Percentiles rank a stretch among this genome's conserved stretches.
Evolutionary conservation across 2,797 vertebrate genomes (phyloP).

Genomic region (Pipistrellus pipistrellus): DNA sequence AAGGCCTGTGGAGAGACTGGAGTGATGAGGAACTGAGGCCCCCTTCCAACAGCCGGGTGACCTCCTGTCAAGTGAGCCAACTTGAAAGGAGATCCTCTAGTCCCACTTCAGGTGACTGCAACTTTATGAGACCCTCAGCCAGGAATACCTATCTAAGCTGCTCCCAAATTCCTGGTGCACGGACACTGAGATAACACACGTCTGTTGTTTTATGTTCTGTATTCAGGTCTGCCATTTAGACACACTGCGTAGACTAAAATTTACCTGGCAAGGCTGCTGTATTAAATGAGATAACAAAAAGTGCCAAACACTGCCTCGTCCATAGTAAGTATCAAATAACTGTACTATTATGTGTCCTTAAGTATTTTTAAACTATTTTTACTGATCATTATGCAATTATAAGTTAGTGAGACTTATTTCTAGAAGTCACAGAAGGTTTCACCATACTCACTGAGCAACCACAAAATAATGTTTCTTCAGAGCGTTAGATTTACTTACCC

Average conservation of each 20-base stretch:
- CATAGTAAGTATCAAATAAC: background rate
- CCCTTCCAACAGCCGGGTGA: background rate
- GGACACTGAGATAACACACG: background rate
- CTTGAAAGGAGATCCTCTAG: background rate
- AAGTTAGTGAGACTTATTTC: slow-evolving; percentile 22
- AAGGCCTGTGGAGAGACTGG: background rate
- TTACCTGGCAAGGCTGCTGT: background rate
- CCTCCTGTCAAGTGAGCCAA: background rate
- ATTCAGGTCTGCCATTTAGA: background rate
- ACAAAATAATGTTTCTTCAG: slow-evolving; percentile 2
- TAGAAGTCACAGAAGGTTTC: slow-evolving; percentile 10
- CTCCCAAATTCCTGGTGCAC: background rate
- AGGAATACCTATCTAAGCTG: background rate
- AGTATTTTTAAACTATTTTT: slow-evolving; percentile 16
- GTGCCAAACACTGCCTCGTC: background rate
- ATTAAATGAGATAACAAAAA: slow-evolving; percentile 3
- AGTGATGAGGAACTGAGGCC: background rate
- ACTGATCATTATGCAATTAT: background rate
- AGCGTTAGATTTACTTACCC: background rate
- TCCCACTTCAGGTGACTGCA: background rate
- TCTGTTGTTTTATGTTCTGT: background rate
- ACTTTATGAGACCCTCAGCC: background rate
- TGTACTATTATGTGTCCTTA: background rate
- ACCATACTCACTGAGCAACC: background rate
- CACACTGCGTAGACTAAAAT: background rate